A percentile compares a stretch with the other conserved stretches of the same genome.
phyloP scores from a whole-genome alignment of 2,113 vertebrate genomes.

The Alethe castanea region DNA sequence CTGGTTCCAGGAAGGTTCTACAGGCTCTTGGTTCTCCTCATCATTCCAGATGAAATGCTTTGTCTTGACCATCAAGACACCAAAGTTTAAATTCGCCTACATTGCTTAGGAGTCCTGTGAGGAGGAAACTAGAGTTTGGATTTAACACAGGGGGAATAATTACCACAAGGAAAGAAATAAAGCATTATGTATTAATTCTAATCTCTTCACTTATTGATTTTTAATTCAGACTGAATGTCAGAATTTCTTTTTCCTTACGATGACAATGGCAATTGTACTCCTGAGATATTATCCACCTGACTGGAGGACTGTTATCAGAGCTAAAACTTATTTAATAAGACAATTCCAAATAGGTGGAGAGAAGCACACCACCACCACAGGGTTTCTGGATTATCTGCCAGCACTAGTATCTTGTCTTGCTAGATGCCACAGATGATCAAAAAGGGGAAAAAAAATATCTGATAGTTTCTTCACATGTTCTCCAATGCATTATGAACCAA shows the following conservation, averaged over 20 bases:
- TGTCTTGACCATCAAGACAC: background rate
- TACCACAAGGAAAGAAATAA: background rate
- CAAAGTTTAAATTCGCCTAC: background rate
- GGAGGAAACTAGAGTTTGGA: background rate
- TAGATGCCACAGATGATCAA: background rate
- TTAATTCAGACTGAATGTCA: background rate
- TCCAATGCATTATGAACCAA: background rate
- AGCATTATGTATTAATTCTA: background rate
- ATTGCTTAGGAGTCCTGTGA: background rate
- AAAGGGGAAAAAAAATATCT: background rate
- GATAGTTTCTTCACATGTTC: background rate
- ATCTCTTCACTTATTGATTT: background rate
- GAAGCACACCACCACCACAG: background rate
- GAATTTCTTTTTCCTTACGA: background rate
- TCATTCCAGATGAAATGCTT: background rate
- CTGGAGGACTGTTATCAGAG: background rate
- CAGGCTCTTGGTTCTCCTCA: background rate
- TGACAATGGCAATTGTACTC: background rate
- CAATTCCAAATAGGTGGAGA: background rate
- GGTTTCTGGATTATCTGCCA: background rate
- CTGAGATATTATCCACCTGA: background rate
- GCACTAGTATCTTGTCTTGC: background rate
- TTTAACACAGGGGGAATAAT: background rate
- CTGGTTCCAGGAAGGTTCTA: background rate
- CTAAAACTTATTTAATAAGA: background rate